phyloP scores from a whole-genome alignment of 1,140 invertebrate species.

The Battus philenor region DNA sequence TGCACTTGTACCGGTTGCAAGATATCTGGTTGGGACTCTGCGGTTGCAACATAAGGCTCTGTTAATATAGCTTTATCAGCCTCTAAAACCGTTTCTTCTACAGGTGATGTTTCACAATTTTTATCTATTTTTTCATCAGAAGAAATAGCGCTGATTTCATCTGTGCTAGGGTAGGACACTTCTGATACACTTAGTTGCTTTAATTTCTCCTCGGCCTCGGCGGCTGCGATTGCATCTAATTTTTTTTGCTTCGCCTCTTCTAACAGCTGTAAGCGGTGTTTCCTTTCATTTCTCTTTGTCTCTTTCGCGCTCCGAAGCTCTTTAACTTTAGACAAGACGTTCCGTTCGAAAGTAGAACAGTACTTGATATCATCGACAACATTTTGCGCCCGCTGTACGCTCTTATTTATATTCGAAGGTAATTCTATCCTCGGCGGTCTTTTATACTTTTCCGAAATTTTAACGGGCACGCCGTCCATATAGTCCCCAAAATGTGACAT shows the following conservation, averaged over 20 bases:
- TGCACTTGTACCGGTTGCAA: slow-evolving; percentile 59
- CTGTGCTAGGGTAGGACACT: slow-evolving; percentile 76
- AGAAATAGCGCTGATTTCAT: slow-evolving; percentile 71
- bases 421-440: slow-evolving; percentile 84
- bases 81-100: slow-evolving; percentile 38
- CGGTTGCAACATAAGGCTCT: slow-evolving; percentile 26
- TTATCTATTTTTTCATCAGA: slow-evolving; percentile 70
- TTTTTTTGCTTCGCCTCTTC: slow-evolving; percentile 74
- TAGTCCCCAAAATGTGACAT: slow-evolving; percentile 76
- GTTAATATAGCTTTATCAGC: slow-evolving; percentile 24
- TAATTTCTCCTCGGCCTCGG: slow-evolving; percentile 72
- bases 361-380: slow-evolving; percentile 76
- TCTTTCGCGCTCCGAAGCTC: slow-evolving; percentile 81
- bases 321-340: slow-evolving; percentile 81
- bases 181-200: slow-evolving; percentile 76
- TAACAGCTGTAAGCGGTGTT: slow-evolving; percentile 76
- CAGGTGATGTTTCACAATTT: slow-evolving; percentile 45
- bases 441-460: slow-evolving; percentile 90
- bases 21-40: slow-evolving; percentile 53
- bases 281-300: slow-evolving; percentile 76
- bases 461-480: slow-evolving; percentile 90
- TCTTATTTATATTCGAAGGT: slow-evolving; percentile 80
- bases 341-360: slow-evolving; percentile 84
- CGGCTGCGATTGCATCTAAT: slow-evolving; percentile 56
- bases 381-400: slow-evolving; percentile 76